Conservation (phyloP, 2,888 invertebrate species). For the Parnassius apollo region DNA sequence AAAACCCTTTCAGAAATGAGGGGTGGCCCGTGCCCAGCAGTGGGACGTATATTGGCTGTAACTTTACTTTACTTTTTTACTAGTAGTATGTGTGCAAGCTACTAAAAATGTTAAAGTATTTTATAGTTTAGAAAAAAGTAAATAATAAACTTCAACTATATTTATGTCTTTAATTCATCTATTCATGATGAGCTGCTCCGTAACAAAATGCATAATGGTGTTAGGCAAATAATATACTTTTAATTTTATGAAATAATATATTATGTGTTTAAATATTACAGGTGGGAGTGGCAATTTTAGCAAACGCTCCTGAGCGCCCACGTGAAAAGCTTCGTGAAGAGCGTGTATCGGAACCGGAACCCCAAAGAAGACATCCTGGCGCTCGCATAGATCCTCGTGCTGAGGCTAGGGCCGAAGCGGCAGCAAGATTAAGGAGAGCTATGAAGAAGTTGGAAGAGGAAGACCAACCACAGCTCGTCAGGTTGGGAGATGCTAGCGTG, state of each 20-base stretch:
- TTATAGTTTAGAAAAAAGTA: too few relatives aligned
- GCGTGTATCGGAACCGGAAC: conserved; percentile 85
- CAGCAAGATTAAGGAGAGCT: conserved; percentile 83
- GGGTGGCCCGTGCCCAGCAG: too few relatives aligned
- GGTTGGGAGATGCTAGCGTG: conserved; percentile 98
- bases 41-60: too few relatives aligned
- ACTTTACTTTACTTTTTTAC: too few relatives aligned
- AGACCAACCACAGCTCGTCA: conserved; percentile 93
- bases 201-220: too few relatives aligned
- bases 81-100: too few relatives aligned
- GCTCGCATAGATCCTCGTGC: conserved; percentile 44
- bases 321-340: conserved; percentile 81
- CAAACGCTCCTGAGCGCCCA: conserved; percentile 83
- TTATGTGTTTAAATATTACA: conserved; percentile 32
- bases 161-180: too few relatives aligned
- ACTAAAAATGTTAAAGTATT: too few relatives aligned
- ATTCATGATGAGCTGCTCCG: too few relatives aligned
- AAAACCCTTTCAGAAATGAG: too few relatives aligned
- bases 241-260: background rate
- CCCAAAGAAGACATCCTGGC: conserved; percentile 38
- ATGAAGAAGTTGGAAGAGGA: conserved; percentile 93
- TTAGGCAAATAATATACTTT: too few relatives aligned
- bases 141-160: too few relatives aligned
- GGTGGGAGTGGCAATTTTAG: conserved; percentile 93
- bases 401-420: conserved; percentile 58